These are phyloP conservation scores for Phalacrocorax brasilianus DNA, from an alignment of 2,113 vertebrate species.

Conservation along the genomic window DNA sequence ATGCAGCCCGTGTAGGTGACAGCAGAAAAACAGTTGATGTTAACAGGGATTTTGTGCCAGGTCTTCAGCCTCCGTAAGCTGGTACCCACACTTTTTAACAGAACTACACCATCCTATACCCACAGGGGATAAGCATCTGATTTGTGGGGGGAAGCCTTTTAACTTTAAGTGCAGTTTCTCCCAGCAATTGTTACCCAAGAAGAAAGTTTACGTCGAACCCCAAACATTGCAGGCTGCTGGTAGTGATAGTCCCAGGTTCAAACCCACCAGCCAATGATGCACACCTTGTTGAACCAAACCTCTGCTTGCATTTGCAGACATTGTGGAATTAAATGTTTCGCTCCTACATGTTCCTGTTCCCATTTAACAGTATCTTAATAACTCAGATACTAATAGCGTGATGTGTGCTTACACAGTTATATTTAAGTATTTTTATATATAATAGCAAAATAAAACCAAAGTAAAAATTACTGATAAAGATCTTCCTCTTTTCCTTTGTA, in stretches of 20 bases:
- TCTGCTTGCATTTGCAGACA: background rate
- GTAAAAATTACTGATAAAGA: background rate
- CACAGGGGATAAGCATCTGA: background rate
- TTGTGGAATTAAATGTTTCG: background rate
- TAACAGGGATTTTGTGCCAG: background rate
- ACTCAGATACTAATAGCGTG: background rate
- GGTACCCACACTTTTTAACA: background rate
- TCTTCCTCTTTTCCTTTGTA: conserved; percentile 4
- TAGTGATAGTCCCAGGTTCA: background rate
- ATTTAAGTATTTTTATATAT: background rate
- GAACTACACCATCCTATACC: background rate
- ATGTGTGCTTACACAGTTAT: background rate
- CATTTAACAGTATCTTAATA: background rate
- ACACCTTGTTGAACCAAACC: background rate
- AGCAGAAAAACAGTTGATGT: background rate
- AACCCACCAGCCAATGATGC: background rate
- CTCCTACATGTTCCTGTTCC: background rate
- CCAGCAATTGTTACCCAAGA: background rate
- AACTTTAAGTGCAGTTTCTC: background rate
- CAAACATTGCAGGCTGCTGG: background rate
- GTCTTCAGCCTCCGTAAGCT: background rate
- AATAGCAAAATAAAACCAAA: background rate
- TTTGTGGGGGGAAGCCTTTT: background rate
- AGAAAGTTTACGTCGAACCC: background rate
- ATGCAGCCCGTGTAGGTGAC: background rate